Evolutionary conservation across 2,888 invertebrate species (phyloP), one percentile per base, ranked within the genome.

Genomic region (Thera britannica): DNA sequence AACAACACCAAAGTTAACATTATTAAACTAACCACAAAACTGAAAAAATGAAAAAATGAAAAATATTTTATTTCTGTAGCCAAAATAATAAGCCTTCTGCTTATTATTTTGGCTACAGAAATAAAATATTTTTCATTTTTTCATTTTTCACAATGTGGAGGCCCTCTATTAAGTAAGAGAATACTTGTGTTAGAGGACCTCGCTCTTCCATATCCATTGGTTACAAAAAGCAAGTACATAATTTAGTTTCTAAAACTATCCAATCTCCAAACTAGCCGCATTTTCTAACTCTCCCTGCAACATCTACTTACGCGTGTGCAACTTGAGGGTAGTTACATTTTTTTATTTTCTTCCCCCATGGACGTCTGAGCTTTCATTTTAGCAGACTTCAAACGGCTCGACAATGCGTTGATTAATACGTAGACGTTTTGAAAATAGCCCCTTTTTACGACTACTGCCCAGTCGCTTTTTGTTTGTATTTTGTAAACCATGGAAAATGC

Each of bases 351-450:
- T 83, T 83, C 88, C 90, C 88, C 88, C 88, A 86, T 87, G 88
- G 88, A 78, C 86, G 92, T 90, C 92, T 91, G 89, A 89, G 89
- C 90, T 86, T 88, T 83, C 83, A 84, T 88, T 87, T 83, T 83
- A 81, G 77, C 79, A 78, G 79, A 87, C 90, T 88, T 90, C 90
- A 90, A 90, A 90, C 85, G 65, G 35, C 63, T 79, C 73, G 84
- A 90, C 89, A 87, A 87, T 86, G 85, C 85, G 79, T 81, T 89
- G 90, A 90, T 92, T 90, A 89, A 85, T 85, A 83, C 77, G 70
- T 76, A 78, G 79, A 78, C 73, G 54, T 70, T 67, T 67, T 57
- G 48, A 62, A 72, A 68, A 66, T 62, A 51, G 60, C 60, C 66
- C 68, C 63, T 60, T 71, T 68, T 71, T 63, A 68, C 52, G 48